Evolutionary conservation across 1,140 invertebrate genomes (phyloP), one percentile per base, ranked within the genome.

Genomic region (Drosophila paulistorum): DNA sequence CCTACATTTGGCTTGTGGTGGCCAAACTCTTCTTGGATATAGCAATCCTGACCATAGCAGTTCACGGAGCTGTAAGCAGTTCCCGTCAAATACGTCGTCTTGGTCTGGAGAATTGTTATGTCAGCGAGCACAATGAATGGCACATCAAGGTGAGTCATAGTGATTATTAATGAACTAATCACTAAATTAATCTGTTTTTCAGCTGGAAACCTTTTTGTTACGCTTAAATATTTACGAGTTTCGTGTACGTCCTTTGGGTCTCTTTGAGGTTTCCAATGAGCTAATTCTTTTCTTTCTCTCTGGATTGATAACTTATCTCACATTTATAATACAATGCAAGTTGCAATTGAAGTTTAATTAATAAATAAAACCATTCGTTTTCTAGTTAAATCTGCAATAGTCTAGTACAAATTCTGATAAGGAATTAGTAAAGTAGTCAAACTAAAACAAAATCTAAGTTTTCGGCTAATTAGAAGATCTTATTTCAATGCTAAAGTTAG

Each of bases 241-340:
- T 60, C 71, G 71, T 0, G 84, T 87, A 17, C 60, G 65, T 23
- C 84, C 80, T 5, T 59, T 89, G 64, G 84, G 84, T 0, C 55
- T 87, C 0, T 84, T 89, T 7, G 84, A 89, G 57, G 77, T 89
- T 7, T 89, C 84, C 51, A 89, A 89, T 51, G 77, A 84, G 42
- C 66, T 89, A 26, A 84, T 82, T 20, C 65, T 89, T 63, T 60
- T 84, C 45, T 89, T 81, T 48, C 39, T 89, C 0, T 89, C 84
- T 0, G 76, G 62, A 0, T 48, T 89, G 77, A 59, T 89, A 60
- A 89, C 84, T 41, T 84, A 89, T 54, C 42, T 89, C 23, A 89
- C 80, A 20, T 89, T 80, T n/a, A 39, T 89, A 14, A 20, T 84
- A 14, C 84, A 89, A 75, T 79, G 65, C 30, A 59, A 48, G 11